phyloP scores from a whole-genome alignment of 1,140 invertebrate species.

The Ips typographus region DNA sequence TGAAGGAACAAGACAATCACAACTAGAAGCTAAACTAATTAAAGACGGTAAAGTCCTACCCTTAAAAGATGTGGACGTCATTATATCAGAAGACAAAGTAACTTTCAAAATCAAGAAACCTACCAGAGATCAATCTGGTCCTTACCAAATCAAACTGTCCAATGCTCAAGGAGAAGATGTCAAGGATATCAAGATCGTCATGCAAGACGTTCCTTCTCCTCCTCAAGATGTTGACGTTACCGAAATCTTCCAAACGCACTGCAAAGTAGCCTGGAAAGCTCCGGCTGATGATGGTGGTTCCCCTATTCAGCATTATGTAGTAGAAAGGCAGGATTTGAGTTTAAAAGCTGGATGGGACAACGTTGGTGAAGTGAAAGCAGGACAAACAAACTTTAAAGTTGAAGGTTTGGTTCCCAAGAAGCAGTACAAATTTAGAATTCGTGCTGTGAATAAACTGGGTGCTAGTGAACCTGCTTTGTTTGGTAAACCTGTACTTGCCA shows the following conservation, averaged over 20 bases:
- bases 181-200: constrained; percentile 79
- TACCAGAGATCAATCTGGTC: constrained; percentile 73
- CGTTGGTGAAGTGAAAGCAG: constrained; percentile 70
- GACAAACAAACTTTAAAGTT: constrained; percentile 77
- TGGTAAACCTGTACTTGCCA: constrained; percentile 84
- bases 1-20: constrained; percentile 80
- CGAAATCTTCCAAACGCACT: constrained; percentile 90
- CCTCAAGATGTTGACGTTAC: constrained; percentile 88
- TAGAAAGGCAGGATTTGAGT: constrained; percentile 92
- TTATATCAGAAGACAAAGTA: constrained; percentile 85
- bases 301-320: constrained; percentile 86
- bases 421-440: constrained; percentile 93
- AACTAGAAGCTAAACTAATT: constrained; percentile 82
- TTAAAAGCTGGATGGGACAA: constrained; percentile 86
- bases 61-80: constrained; percentile 85
- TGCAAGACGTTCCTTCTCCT: constrained; percentile 86
- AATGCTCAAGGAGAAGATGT: constrained; percentile 87
- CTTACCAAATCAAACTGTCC: constrained; percentile 82
- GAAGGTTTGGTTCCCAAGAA: constrained; percentile 84
- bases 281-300: constrained; percentile 92
- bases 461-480: constrained; percentile 86
- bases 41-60: constrained; percentile 86
- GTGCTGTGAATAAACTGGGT: constrained; percentile 90
- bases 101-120: constrained; percentile 91
- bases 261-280: constrained; percentile 88